These are phyloP conservation scores for Setipinna tenuifilis DNA, from an alignment of 2,797 vertebrate genomes.

Conservation along the genomic window DNA sequence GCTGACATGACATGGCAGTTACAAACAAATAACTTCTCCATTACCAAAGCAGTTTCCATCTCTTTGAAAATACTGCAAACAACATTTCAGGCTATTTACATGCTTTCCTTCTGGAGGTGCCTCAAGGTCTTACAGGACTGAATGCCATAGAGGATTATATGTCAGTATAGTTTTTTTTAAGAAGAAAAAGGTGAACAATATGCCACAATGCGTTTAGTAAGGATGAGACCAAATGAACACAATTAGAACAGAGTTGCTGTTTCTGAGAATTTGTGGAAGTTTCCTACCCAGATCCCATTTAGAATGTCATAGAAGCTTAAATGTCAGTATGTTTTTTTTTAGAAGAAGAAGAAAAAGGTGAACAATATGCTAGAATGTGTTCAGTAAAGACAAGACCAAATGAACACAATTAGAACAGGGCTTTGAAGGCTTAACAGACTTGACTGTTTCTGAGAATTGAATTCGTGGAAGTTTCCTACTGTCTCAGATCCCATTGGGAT, in stretches of 20 bases:
- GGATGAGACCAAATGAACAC: no score
- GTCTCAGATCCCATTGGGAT: neutral
- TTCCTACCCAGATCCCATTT: neutral
- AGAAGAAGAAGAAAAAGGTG: no score
- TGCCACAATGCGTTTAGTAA: no score
- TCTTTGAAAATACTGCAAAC: neutral
- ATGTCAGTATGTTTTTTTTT: no score
- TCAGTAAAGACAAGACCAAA: neutral
- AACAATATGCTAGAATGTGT: no score
- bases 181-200: no score
- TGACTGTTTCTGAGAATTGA: neutral
- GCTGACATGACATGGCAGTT: neutral
- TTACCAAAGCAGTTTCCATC: neutral
- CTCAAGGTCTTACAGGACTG: neutral
- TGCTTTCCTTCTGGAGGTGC: neutral
- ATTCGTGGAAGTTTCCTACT: neutral
- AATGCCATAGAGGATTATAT: no score
- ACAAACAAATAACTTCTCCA: neutral
- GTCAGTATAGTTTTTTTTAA: no score
- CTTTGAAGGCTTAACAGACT: neutral
- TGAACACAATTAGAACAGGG: neutral
- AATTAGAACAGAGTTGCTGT: no score
- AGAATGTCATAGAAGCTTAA: no score
- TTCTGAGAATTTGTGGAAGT: neutral
- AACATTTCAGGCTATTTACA: neutral